These are phyloP conservation scores for Solenopsis fugax DNA, from an alignment of 1,140 invertebrate genomes.

Conservation along the genomic window DNA sequence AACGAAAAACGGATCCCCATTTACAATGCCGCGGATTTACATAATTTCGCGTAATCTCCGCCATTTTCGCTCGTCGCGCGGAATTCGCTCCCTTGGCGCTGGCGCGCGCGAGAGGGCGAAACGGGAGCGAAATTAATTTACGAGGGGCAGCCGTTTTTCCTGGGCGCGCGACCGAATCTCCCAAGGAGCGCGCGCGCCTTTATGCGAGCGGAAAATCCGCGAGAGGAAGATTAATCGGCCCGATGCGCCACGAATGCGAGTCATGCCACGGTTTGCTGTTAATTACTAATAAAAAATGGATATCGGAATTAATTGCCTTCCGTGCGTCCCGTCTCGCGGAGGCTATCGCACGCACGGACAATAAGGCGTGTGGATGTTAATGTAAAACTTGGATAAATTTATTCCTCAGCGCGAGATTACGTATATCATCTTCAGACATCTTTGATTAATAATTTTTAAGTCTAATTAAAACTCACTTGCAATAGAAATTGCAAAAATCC, in stretches of 20 bases:
- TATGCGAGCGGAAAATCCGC: constrained; percentile 55
- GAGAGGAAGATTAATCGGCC: constrained; percentile 59
- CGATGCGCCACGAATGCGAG: constrained; percentile 34
- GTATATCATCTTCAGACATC: background rate
- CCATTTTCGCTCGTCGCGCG: constrained; percentile 81
- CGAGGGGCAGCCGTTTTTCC: constrained; percentile 56
- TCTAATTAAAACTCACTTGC: background rate
- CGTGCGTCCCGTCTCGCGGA: constrained; percentile 2
- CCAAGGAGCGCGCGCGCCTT: constrained; percentile 19
- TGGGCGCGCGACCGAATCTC: constrained; percentile 37
- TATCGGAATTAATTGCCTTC: constrained; percentile 41
- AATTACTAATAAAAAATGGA: constrained; percentile 54
- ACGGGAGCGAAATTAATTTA: constrained; percentile 69
- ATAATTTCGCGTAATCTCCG: constrained; percentile 87
- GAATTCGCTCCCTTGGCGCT: constrained; percentile 23
- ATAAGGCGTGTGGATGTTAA: background rate
- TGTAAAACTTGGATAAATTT: background rate
- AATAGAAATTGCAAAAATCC: background rate
- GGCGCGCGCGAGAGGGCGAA: constrained; percentile 13
- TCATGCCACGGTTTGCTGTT: constrained; percentile 5
- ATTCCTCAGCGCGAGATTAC: background rate
- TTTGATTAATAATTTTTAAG: constrained; percentile 1
- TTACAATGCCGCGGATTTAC: constrained; percentile 86
- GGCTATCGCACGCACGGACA: background rate
- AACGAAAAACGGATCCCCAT: constrained; percentile 85